phyloP scores from a whole-genome alignment of 2,888 invertebrate species.

The Hyppa rectilinea region DNA sequence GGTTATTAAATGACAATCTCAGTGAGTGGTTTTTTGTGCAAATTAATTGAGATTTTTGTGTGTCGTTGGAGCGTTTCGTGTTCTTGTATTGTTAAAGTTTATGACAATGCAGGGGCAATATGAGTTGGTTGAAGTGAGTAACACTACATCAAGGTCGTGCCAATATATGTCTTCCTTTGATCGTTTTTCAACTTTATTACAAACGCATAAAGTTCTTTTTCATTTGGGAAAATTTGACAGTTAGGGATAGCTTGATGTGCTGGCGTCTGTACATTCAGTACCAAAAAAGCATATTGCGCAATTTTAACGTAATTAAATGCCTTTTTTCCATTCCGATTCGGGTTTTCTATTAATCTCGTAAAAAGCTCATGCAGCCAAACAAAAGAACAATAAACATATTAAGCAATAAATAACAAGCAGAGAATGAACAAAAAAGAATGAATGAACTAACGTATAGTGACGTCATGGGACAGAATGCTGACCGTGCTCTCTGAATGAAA shows the following conservation, averaged over 20 bases:
- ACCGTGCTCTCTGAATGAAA: conserved; percentile 46
- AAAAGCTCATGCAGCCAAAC: conserved; percentile 23
- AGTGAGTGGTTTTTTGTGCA: conserved; percentile 7
- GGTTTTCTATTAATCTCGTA: conserved; percentile 12
- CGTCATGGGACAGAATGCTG: conserved; percentile 44
- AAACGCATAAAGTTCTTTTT: too few relatives aligned
- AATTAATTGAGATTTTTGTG: neutral
- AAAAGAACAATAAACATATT: conserved; percentile 42
- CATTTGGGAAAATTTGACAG: too few relatives aligned
- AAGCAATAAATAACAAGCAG: conserved; percentile 51
- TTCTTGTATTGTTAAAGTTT: neutral
- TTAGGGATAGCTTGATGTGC: too few relatives aligned
- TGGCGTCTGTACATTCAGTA: too few relatives aligned
- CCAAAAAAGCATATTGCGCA: too few relatives aligned
- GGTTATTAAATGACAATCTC: neutral
- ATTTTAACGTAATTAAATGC: too few relatives aligned
- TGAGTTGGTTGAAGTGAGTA: too few relatives aligned
- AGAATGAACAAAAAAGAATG: conserved; percentile 44
- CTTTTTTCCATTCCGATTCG: neutral
- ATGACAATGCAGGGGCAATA: neutral
- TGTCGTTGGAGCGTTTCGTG: neutral
- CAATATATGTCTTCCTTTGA: too few relatives aligned
- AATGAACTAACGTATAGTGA: conserved; percentile 50
- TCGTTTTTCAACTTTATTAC: too few relatives aligned
- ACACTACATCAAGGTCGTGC: too few relatives aligned